Percentiles rank a stretch among this genome's conserved stretches.
Evolutionary conservation across 1,140 invertebrate species (phyloP).

Genomic region (Zophobas morio): DNA sequence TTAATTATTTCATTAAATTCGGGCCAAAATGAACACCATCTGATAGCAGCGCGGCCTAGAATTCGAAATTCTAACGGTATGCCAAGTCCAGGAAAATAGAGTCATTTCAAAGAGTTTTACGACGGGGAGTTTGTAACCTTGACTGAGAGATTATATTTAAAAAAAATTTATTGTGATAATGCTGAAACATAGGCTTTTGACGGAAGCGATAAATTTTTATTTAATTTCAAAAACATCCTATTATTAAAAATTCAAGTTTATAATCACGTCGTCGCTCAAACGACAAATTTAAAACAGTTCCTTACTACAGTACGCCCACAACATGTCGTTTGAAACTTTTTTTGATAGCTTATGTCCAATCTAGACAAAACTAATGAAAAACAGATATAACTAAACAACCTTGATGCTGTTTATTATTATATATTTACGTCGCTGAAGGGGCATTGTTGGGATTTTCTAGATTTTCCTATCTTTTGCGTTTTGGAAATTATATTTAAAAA

Average conservation of each 20-base stretch:
- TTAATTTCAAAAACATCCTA: conserved; percentile 49
- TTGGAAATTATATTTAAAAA: no score
- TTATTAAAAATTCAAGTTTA: conserved; percentile 60
- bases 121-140: conserved; percentile 4
- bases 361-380: no score
- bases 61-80: background rate
- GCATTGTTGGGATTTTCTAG: no score
- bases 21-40: conserved; percentile 9
- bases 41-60: conserved; percentile 4
- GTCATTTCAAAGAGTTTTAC: background rate
- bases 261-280: no score
- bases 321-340: no score
- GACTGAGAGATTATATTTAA: conserved; percentile 16
- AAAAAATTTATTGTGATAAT: conserved; percentile 23
- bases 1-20: conserved; percentile 33
- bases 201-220: conserved; percentile 24
- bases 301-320: no score
- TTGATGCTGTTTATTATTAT: no score
- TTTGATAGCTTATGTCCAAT: no score
- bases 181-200: conserved; percentile 20
- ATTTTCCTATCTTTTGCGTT: no score
- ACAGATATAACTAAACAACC: no score
- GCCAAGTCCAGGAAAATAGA: background rate
- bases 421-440: no score
- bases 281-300: no score